These are phyloP conservation scores for Riparia riparia DNA, from an alignment of 2,113 vertebrate species.

Conservation along the genomic window DNA sequence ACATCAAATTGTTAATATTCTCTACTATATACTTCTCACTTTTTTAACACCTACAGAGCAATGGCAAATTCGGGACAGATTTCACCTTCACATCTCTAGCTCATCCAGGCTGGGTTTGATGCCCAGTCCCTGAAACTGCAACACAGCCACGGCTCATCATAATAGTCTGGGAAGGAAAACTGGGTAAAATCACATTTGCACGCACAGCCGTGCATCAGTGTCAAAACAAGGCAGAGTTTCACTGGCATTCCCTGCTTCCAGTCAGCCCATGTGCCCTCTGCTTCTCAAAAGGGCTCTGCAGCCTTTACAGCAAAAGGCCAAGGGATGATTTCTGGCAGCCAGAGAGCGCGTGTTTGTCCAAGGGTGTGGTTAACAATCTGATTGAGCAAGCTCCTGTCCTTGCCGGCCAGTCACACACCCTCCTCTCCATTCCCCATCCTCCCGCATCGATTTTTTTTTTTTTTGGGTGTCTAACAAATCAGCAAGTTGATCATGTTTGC, in stretches of 20 bases:
- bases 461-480: neutral
- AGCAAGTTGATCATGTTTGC: neutral
- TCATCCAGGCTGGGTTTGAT: neutral
- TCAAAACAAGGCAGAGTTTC: neutral
- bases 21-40: neutral
- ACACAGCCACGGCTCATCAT: accelerated
- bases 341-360: neutral
- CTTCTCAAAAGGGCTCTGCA: neutral
- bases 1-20: neutral
- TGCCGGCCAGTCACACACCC: accelerated
- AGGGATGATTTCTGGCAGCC: neutral
- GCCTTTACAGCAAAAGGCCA: accelerated
- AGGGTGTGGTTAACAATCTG: neutral
- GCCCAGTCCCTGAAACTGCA: neutral
- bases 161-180: neutral
- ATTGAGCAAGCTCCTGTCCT: neutral
- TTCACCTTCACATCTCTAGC: neutral
- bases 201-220: accelerated
- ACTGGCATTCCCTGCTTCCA: neutral
- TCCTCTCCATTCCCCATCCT: neutral
- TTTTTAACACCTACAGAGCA: neutral
- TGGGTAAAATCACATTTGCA: accelerated
- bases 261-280: neutral
- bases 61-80: neutral
- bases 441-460: neutral